Conservation (phyloP, 1,140 invertebrate genomes). For the Colletes gigas region DNA sequence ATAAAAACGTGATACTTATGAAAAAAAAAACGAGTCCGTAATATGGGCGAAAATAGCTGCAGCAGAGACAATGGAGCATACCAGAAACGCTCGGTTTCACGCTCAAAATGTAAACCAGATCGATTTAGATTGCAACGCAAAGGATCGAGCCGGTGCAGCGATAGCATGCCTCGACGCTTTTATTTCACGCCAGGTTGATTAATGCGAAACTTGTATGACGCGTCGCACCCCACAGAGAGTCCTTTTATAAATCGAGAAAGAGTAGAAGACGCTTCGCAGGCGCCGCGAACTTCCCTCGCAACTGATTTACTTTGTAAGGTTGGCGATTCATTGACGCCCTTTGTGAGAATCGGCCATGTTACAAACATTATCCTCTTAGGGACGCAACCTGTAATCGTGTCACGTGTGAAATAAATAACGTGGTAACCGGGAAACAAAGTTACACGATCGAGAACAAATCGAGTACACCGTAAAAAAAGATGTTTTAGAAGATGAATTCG, state of each 20-base stretch:
- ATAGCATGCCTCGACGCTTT: constrained; percentile 45
- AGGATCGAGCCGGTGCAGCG: constrained; percentile 36
- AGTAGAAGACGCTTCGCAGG: constrained; percentile 6
- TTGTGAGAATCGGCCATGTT: background rate
- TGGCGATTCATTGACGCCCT: constrained; percentile 29
- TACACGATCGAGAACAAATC: too few relatives aligned
- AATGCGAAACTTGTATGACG: constrained; percentile 52
- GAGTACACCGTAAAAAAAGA: too few relatives aligned
- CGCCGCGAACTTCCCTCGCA: background rate
- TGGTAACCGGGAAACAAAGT: too few relatives aligned
- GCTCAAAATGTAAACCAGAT: constrained; percentile 53
- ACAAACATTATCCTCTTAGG: constrained; percentile 2
- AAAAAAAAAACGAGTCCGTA: background rate
- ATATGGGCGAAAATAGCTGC: constrained; percentile 31
- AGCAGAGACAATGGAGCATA: constrained; percentile 40
- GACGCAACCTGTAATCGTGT: background rate
- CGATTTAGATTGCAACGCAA: constrained; percentile 53
- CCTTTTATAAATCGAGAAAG: constrained; percentile 33
- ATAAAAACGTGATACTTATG: background rate
- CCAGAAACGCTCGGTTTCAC: constrained; percentile 44
- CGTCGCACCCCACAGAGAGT: constrained; percentile 10
- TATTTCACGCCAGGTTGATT: constrained; percentile 61
- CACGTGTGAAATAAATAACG: background rate
- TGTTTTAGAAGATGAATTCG: too few relatives aligned
- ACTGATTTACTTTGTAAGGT: constrained; percentile 27